Conservation (phyloP, 2,888 invertebrate species). For the Atethmia centrago region DNA sequence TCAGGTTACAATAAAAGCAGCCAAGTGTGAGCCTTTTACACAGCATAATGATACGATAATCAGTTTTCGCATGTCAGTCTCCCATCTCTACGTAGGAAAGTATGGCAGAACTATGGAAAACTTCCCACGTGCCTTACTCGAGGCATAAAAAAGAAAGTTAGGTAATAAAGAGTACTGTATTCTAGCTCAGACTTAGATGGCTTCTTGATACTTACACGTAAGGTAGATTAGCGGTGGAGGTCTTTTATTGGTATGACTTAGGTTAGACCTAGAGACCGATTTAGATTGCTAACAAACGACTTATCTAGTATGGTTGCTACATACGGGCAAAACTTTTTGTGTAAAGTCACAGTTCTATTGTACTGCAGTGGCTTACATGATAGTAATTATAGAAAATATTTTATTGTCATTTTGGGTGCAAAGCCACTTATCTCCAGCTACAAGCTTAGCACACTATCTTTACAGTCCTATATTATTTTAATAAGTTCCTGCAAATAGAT, state of each 20-base stretch:
- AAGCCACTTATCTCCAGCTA: neutral
- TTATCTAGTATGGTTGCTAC: neutral
- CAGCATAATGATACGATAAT: conserved; percentile 38
- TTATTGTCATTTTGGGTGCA: neutral
- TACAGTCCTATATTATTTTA: neutral
- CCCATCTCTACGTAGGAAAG: conserved; percentile 54
- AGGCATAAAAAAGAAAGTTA: conserved; percentile 64
- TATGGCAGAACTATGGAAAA: conserved; percentile 54
- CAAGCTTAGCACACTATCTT: neutral
- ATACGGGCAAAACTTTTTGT: neutral
- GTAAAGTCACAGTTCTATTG: too few species aligned
- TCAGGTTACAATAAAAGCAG: conserved; percentile 20
- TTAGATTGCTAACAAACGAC: neutral
- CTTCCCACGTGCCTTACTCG: conserved; percentile 63
- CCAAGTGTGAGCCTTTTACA: conserved; percentile 30
- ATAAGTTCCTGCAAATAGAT: conserved; percentile 11
- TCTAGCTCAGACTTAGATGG: conserved; percentile 48
- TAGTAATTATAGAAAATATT: neutral
- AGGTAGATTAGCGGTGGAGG: conserved; percentile 30
- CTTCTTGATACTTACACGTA: conserved; percentile 46
- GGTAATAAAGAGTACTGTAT: conserved; percentile 56
- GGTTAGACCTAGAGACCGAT: neutral
- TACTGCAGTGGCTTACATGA: neutral
- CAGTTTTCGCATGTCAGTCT: conserved; percentile 52
- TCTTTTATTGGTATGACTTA: conserved; percentile 5